Percentiles rank a stretch among this genome's conserved stretches.
phyloP scores from a whole-genome alignment of 1,140 invertebrate genomes.

The Carcinoscorpius rotundicauda region DNA sequence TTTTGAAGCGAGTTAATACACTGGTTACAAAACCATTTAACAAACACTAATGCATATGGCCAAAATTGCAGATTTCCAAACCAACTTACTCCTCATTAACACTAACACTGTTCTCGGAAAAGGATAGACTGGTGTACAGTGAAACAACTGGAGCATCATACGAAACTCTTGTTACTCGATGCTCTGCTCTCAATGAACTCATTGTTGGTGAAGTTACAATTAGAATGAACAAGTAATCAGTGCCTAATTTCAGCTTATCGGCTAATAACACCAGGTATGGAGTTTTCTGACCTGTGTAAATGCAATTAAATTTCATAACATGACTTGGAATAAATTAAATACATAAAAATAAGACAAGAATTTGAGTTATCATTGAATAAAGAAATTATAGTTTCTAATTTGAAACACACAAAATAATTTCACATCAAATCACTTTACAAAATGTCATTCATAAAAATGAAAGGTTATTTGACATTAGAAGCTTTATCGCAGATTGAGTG shows the following conservation, averaged over 20 bases:
- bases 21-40: too few species aligned
- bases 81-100: constrained; percentile 11
- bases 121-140: constrained; percentile 11
- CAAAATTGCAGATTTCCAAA: background rate
- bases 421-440: too few species aligned
- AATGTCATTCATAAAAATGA: background rate
- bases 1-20: too few species aligned
- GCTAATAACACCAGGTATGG: constrained; percentile 10
- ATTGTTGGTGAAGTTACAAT: constrained; percentile 10
- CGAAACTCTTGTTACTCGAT: constrained; percentile 1
- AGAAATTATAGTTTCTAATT: too few species aligned
- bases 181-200: constrained; percentile 10
- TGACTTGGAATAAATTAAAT: too few species aligned
- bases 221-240: constrained; percentile 12
- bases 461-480: constrained; percentile 2
- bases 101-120: constrained; percentile 9
- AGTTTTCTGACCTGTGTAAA: background rate
- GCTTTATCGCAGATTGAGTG: too few species aligned
- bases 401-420: too few species aligned
- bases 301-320: too few species aligned
- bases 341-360: too few species aligned
- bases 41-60: background rate
- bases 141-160: constrained; percentile 13
- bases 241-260: constrained; percentile 9
- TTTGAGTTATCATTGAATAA: too few species aligned